Conservation (phyloP, 1,140 invertebrate species). For the Manduca sexta region DNA sequence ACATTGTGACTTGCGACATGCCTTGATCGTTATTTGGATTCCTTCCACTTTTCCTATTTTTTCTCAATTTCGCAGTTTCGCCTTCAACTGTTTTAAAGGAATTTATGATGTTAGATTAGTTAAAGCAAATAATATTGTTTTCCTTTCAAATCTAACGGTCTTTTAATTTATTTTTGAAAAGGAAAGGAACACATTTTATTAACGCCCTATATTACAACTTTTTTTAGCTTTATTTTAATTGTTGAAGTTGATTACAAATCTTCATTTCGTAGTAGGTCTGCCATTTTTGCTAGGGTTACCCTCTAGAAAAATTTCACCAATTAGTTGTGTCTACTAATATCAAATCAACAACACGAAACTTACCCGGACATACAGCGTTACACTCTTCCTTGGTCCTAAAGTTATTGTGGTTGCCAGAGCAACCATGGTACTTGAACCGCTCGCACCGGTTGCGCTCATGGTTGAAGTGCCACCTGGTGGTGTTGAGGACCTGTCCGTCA, state of each 20-base stretch:
- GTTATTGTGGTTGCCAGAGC: constrained; percentile 90
- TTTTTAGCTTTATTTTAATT: no score
- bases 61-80: constrained; percentile 24
- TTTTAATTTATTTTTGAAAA: no score
- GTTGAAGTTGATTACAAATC: no score
- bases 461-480: constrained; percentile 86
- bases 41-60: constrained; percentile 25
- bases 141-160: no score
- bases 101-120: constrained; percentile 2
- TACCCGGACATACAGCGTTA: constrained; percentile 85
- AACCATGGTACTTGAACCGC: constrained; percentile 80
- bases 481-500: constrained; percentile 60
- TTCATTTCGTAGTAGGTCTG: no score
- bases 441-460: constrained; percentile 84
- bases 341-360: constrained; percentile 47
- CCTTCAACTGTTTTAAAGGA: constrained; percentile 44
- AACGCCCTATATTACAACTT: no score
- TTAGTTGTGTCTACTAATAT: no score
- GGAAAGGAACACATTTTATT: no score
- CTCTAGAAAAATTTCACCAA: no score
- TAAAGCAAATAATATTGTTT: no score
- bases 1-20: constrained; percentile 30
- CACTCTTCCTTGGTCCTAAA: constrained; percentile 90
- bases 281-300: no score
- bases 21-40: constrained; percentile 31